A percentile compares a stretch with the other conserved stretches of the same genome.
phyloP scores from a whole-genome alignment of 1,140 invertebrate genomes.

The Oreohelix idahoensis region DNA sequence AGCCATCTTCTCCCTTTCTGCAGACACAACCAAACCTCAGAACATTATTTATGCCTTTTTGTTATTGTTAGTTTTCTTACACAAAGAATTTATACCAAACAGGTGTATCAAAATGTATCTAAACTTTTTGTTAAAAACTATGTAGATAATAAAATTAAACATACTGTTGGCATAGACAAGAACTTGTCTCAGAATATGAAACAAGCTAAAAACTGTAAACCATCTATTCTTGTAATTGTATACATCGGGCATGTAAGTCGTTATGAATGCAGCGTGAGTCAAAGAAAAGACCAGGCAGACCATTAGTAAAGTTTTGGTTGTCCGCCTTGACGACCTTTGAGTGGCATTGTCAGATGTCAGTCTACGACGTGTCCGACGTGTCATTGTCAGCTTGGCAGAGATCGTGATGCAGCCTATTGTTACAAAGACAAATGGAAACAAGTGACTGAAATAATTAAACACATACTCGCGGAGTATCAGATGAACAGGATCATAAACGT shows the following conservation, averaged over 20 bases:
- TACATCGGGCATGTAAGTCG: neutral
- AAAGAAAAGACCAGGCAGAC: neutral
- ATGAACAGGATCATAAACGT: neutral
- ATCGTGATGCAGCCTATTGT: neutral
- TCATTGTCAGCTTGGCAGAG: neutral
- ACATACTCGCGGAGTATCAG: neutral
- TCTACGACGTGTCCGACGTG: neutral
- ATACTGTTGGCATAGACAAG: neutral
- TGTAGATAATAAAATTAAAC: neutral
- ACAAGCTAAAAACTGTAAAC: neutral
- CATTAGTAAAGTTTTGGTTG: neutral
- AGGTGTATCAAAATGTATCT: neutral
- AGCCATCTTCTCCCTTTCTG: too few species aligned
- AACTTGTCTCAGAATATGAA: neutral
- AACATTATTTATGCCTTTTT: too few species aligned
- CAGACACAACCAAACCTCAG: too few species aligned
- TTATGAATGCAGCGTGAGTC: neutral
- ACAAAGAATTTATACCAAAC: neutral
- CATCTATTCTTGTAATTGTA: neutral
- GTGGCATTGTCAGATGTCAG: neutral
- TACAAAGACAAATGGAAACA: neutral
- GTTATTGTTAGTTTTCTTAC: too few species aligned
- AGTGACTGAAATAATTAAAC: neutral
- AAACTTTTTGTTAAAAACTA: neutral
- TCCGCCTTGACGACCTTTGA: neutral